Percentiles rank a stretch among this genome's conserved stretches.
Conservation (phyloP, 1,140 invertebrate genomes). For the Papilio aristodemus region DNA sequence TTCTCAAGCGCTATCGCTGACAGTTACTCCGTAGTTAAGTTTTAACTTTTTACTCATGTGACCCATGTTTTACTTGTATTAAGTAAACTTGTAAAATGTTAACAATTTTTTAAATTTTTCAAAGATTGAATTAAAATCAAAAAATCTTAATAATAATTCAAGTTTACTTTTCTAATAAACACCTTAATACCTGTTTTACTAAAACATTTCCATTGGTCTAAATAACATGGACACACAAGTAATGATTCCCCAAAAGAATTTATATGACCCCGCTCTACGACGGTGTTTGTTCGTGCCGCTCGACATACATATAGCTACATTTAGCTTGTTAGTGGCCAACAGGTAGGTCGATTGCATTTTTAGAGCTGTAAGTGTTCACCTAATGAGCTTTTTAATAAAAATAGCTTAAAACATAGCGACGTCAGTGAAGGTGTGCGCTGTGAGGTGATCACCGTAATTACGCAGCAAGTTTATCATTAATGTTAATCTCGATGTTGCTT, state of each 20-base stretch:
- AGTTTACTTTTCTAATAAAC: too few relatives aligned
- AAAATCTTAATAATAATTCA: too few relatives aligned
- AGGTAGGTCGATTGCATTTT: slow-evolving; percentile 1
- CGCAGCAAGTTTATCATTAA: background rate
- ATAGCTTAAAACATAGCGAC: background rate
- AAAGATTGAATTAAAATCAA: too few relatives aligned
- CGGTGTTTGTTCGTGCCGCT: background rate
- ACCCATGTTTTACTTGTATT: background rate
- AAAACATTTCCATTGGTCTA: background rate
- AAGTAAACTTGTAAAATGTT: too few relatives aligned
- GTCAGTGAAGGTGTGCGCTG: background rate
- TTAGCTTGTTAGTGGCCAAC: background rate
- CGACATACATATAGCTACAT: background rate
- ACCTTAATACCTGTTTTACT: too few relatives aligned
- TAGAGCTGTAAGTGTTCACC: background rate
- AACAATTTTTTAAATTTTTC: too few relatives aligned
- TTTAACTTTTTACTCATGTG: slow-evolving; percentile 13
- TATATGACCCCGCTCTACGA: background rate
- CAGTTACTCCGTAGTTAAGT: background rate
- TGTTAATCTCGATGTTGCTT: background rate
- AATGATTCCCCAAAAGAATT: background rate
- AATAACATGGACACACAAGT: background rate
- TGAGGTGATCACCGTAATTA: slow-evolving; percentile 7
- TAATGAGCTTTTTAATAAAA: slow-evolving; percentile 11
- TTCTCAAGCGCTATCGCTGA: background rate